Base-by-base conservation (phyloP, 2,797 vertebrate species). In the Capromys pilorides region DNA sequence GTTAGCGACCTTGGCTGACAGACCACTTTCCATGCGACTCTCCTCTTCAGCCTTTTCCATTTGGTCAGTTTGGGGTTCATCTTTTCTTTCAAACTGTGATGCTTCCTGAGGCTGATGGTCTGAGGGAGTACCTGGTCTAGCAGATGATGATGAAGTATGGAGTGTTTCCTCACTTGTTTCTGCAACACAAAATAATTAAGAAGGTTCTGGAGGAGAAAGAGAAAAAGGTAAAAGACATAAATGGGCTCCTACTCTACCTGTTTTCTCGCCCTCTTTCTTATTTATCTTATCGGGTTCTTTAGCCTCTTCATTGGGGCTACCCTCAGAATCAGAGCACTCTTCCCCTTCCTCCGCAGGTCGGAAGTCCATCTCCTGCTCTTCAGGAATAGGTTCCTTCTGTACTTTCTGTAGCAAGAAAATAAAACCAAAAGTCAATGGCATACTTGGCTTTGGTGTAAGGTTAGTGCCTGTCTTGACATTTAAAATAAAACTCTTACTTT, bases 321-420 rank as follows among this genome's bases (percentile, higher is more conserved):
- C 98, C 90, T 99, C 99, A 45, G 99, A 99, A 96, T 99, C 99
- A 4, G 98, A 98, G 59, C 97, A 98, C 86, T 98, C 98, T 66
- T 98, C 98, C 13, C 97, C 98, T 97, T 99, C 99, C 78, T 99
- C 99, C 92, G 99, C 98, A 22, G 99, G 99, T 90, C 98, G 98
- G 96, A 99, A 99, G 87, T 99, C 99, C 91, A 99, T 99, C 97
- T 99, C 99, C 86, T 99, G 99, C 96, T 99, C 99, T 97, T 99
- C 99, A 18, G 99, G 98, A 97, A 99, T 99, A 0, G 99, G 98
- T 94, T 99, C 99, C 97, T 99, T 99, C 96, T 99, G 99, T 86
- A 99, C 98, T 97, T 99, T 99, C 99, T 99, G 88, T 41, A 49
- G 41, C 19, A 95, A 96, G 94, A 91, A 13, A 97, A 97, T 0